Conservation (phyloP, 2,113 vertebrate genomes). For the Tragulus kanchil region DNA sequence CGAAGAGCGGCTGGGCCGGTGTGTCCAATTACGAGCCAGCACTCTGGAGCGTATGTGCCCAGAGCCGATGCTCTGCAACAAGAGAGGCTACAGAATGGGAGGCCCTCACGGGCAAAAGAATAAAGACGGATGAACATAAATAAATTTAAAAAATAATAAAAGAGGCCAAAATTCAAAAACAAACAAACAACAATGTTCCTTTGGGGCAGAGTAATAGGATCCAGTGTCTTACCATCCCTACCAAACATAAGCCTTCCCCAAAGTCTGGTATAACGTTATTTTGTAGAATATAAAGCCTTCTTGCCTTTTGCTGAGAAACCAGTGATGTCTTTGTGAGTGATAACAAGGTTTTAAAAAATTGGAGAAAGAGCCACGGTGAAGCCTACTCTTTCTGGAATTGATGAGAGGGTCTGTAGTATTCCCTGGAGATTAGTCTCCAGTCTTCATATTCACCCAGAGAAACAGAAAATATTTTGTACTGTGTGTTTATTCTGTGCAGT, state of each 20-base stretch:
- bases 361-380: neutral
- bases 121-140: too few species aligned
- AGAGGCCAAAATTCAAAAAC: too few species aligned
- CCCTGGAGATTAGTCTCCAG: neutral
- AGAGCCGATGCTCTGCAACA: too few species aligned
- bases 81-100: too few species aligned
- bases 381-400: conserved; percentile 13
- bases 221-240: neutral
- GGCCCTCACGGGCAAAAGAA: too few species aligned
- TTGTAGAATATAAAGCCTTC: conserved; percentile 21
- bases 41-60: too few species aligned
- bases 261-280: conserved; percentile 13
- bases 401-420: neutral
- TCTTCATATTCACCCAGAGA: neutral
- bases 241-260: conserved; percentile 10
- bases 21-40: too few species aligned
- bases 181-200: neutral
- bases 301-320: conserved; percentile 34
- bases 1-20: too few species aligned
- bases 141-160: too few species aligned
- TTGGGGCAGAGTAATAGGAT: neutral
- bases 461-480: neutral
- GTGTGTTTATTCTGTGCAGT: neutral
- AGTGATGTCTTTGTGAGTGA: conserved; percentile 2
- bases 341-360: neutral